Evolutionary conservation across 2,888 invertebrate species (phyloP).

Genomic region (Steinernema hermaphroditum): DNA sequence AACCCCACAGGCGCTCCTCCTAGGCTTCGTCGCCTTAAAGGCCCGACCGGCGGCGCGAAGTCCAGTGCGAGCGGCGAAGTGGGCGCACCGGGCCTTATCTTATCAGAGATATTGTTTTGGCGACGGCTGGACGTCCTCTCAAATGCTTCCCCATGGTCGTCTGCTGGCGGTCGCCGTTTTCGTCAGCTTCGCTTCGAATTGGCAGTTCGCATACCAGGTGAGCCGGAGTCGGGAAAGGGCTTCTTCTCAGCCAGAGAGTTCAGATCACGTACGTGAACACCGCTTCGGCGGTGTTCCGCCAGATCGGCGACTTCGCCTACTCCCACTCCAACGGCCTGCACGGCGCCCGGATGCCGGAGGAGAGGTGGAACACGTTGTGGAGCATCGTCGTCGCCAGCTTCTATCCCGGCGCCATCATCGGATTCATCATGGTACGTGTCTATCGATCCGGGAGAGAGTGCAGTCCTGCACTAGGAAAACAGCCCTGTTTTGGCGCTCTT

Average conservation of each 20-base stretch:
- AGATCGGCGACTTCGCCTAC: constrained; percentile 41
- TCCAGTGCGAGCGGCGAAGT: no score
- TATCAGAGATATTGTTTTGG: constrained; percentile 27
- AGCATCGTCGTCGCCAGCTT: constrained; percentile 58
- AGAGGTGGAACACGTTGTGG: constrained; percentile 48
- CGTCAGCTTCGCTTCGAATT: constrained; percentile 63
- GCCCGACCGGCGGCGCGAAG: no score
- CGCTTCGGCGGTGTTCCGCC: constrained; percentile 56
- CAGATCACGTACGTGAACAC: constrained; percentile 66
- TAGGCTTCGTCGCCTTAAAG: no score
- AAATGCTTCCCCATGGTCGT: constrained; percentile 45
- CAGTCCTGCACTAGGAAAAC: constrained; percentile 6
- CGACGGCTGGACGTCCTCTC: constrained; percentile 2
- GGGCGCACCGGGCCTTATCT: neutral
- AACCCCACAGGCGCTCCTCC: no score
- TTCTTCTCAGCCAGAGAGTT: constrained; percentile 27
- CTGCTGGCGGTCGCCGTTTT: constrained; percentile 54
- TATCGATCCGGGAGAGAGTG: no score
- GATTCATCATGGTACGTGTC: constrained; percentile 56
- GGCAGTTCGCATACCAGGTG: constrained; percentile 66
- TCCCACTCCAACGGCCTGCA: neutral
- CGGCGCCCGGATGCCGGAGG: neutral
- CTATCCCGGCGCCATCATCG: constrained; percentile 62
- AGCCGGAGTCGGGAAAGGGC: neutral
- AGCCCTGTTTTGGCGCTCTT: neutral